Base-by-base conservation (phyloP, 2,888 invertebrate genomes). In the Lamproptera curius region DNA sequence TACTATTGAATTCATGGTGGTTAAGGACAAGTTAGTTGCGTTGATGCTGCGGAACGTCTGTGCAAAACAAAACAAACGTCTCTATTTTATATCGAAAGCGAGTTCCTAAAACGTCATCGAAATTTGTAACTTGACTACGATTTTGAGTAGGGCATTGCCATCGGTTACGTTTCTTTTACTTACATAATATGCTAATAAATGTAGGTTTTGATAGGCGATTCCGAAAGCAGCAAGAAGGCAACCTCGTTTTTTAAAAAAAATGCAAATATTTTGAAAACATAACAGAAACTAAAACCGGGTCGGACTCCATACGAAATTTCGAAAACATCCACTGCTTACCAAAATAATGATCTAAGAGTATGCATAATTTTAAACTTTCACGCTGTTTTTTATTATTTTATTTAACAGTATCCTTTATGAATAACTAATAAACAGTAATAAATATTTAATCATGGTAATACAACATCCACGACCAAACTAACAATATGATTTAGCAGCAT, bases 71-170 rank as follows among this genome's bases (percentile, higher is more conserved):
- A 63, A 61, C 56, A 65, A 56, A 57, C 57, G 52, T 64, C 62
- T 60, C 63, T 71, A 68, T 75, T 80, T 77, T 82, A 82, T 82
- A 82, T 67, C 57, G 61, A 59, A 55, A 62, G 64, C 58, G 60
- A 64, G 56, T 64, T 67, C 67, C 61, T 58, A 56, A 64, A 68
- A 63, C 63, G 60, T 63, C 56, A 57, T 57, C 51, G 58, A 59
- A 31, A 70, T 63, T 65, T 60, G 58, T 62, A 73, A 67, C 64
- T 62, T 62, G 63, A 55, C 59, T 59, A 58, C 43, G 45, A 54
- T 50, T 55, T 57, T 58, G 42, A 59, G 57, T 57, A 58, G 56
- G 51, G 61, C 55, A 60, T 51, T 52, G 53, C 46, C 60, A 54
- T 59, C 51, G 58, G 55, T 61, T 52, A 56, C 42, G 47, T 42